A percentile compares a stretch with the other conserved stretches of the same genome.
These are phyloP conservation scores for Drosophila ohnishii DNA, from an alignment of 1,140 invertebrate species.

Conservation along the genomic window DNA sequence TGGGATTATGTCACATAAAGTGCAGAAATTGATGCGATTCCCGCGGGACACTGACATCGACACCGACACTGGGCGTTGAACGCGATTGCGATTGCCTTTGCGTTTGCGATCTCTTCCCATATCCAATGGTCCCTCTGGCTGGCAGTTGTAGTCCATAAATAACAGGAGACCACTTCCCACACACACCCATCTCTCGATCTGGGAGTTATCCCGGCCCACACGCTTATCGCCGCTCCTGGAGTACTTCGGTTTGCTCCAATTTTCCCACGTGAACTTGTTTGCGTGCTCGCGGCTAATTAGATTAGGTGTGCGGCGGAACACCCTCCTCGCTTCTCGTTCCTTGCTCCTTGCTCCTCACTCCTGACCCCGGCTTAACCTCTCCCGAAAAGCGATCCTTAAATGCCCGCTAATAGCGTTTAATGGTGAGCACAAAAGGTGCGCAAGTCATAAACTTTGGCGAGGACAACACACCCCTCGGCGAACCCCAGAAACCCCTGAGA, in stretches of 20 bases:
- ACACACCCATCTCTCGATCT: conserved; percentile 59
- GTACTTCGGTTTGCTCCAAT: conserved; percentile 56
- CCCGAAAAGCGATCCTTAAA: conserved; percentile 69
- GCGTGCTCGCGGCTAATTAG: conserved; percentile 77
- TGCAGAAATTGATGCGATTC: conserved; percentile 68
- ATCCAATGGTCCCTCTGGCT: conserved; percentile 56
- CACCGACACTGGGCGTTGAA: conserved; percentile 49
- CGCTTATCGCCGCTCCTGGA: conserved; percentile 37
- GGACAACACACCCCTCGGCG: conserved; percentile 49
- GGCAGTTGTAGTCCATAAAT: conserved; percentile 57
- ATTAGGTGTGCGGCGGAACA: conserved; percentile 66
- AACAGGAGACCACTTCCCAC: conserved; percentile 66
- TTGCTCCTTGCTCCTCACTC: conserved; percentile 16
- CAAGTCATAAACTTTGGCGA: conserved; percentile 76
- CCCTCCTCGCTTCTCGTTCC: conserved; percentile 30
- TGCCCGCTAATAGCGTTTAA: conserved; percentile 79
- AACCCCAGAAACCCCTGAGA: conserved; percentile 26
- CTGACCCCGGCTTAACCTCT: conserved; percentile 5
- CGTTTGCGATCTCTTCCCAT: conserved; percentile 58
- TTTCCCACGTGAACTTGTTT: conserved; percentile 80
- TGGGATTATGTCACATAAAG: conserved; percentile 61
- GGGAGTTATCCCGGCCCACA: conserved; percentile 28
- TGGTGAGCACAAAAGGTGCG: conserved; percentile 71
- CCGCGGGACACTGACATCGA: conserved; percentile 31
- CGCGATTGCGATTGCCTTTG: conserved; percentile 2